Evolutionary conservation across 2,888 invertebrate genomes (phyloP).

Genomic region (Scaptomyza cyrtandrae): DNA sequence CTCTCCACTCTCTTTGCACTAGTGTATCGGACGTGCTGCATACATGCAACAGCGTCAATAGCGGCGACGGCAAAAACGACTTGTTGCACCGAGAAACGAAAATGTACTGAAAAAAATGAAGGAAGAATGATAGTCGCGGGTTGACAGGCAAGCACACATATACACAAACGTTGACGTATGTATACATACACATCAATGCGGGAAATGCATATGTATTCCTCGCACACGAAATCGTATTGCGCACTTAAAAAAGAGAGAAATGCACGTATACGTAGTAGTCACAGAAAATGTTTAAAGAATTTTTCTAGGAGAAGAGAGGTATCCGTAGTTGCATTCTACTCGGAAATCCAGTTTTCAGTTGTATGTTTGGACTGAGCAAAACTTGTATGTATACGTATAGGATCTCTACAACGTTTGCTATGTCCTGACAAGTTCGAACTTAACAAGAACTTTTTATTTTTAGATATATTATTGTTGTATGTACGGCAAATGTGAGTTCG

Average conservation of each 20-base stretch:
- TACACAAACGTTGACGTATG: constrained; percentile 1
- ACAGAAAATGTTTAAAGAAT: constrained; percentile 56
- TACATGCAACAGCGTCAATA: constrained; percentile 29
- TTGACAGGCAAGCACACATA: constrained; percentile 23
- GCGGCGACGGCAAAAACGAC: constrained; percentile 56
- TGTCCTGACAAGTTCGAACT: too few species aligned
- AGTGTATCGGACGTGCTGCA: constrained; percentile 27
- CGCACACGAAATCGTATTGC: constrained; percentile 36
- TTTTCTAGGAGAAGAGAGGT: constrained; percentile 47
- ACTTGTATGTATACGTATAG: constrained; percentile 10
- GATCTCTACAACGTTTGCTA: background rate
- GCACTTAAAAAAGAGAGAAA: constrained; percentile 26
- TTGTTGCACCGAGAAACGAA: constrained; percentile 74
- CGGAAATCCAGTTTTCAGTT: constrained; percentile 12
- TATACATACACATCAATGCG: constrained; percentile 1
- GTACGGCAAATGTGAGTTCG: too few species aligned
- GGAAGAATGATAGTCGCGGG: constrained; percentile 64
- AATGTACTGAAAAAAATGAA: constrained; percentile 65
- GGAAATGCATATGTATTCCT: constrained; percentile 8
- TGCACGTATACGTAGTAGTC: constrained; percentile 13
- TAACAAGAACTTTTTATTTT: too few species aligned
- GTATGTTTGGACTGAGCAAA: background rate
- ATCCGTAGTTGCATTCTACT: constrained; percentile 1
- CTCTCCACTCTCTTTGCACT: constrained; percentile 38
- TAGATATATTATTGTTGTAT: too few species aligned